Conservation (phyloP, 1,140 invertebrate genomes). For the Drosophila lacteicornis region DNA sequence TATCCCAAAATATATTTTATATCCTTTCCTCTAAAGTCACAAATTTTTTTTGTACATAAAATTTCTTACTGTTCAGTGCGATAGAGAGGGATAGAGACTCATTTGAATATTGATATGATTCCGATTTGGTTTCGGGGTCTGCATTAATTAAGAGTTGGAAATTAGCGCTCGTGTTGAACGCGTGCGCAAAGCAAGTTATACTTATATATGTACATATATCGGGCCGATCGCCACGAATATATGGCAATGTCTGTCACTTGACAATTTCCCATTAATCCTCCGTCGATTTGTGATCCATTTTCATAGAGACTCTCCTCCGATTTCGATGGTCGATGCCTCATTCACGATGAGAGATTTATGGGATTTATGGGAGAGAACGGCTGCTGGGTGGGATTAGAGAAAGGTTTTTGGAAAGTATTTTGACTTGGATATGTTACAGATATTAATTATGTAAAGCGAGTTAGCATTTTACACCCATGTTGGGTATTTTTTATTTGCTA, state of each 20-base stretch:
- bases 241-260: conserved; percentile 16
- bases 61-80: neutral
- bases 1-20: no score
- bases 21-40: no score
- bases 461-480: no score
- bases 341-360: conserved; percentile 16
- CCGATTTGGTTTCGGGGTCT: conserved; percentile 36
- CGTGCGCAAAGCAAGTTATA: conserved; percentile 45
- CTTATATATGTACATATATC: conserved; percentile 2
- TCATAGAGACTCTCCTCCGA: conserved; percentile 1
- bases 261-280: conserved; percentile 38
- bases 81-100: neutral
- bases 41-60: no score
- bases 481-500: no score
- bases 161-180: conserved; percentile 55
- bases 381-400: conserved; percentile 7
- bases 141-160: conserved; percentile 50
- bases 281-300: conserved; percentile 43
- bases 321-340: conserved; percentile 12
- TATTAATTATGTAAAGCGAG: neutral
- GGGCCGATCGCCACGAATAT: conserved; percentile 20
- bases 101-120: conserved; percentile 62
- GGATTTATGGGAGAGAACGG: conserved; percentile 1
- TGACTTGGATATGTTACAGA: no score
- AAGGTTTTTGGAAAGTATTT: conserved; percentile 13